Conservation (phyloP, 2,888 invertebrate genomes). For the Eristalis tenax region DNA sequence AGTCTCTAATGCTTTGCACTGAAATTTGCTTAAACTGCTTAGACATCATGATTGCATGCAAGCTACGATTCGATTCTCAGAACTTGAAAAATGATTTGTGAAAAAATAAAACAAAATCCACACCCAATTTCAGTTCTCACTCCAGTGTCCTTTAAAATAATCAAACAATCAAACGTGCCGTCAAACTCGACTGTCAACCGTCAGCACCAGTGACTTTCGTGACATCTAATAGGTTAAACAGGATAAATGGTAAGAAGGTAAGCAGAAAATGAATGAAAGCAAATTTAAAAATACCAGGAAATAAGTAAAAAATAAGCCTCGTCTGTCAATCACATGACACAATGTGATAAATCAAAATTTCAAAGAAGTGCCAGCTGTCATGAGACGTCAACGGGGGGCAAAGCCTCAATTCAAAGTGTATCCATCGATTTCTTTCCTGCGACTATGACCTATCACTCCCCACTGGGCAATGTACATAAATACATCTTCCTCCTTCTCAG, state of each 20-base stretch:
- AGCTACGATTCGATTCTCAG: too few species aligned
- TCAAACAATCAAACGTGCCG: not conserved
- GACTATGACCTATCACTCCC: not conserved
- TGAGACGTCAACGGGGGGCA: not conserved
- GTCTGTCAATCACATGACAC: slow-evolving; percentile 15
- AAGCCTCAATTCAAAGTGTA: not conserved
- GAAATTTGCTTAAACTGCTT: too few species aligned
- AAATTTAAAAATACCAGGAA: slow-evolving; percentile 12
- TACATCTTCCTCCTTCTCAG: not conserved
- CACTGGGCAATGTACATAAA: not conserved
- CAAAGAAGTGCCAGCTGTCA: slow-evolving; percentile 20
- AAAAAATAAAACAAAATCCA: too few species aligned
- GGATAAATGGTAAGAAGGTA: not conserved
- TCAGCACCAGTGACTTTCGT: not conserved
- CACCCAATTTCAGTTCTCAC: too few species aligned
- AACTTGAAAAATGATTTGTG: too few species aligned
- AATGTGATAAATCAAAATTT: slow-evolving; percentile 17
- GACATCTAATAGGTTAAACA: not conserved
- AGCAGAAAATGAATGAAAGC: not conserved
- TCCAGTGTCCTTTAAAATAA: too few species aligned
- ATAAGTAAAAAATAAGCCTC: not conserved
- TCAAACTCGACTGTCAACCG: not conserved
- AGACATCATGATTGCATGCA: too few species aligned
- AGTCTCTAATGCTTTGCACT: too few species aligned
- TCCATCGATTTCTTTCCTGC: not conserved